Percentiles rank a stretch among this genome's conserved stretches.
Evolutionary conservation across 2,888 invertebrate species (phyloP).

Genomic region (Ophioninae sp.): DNA sequence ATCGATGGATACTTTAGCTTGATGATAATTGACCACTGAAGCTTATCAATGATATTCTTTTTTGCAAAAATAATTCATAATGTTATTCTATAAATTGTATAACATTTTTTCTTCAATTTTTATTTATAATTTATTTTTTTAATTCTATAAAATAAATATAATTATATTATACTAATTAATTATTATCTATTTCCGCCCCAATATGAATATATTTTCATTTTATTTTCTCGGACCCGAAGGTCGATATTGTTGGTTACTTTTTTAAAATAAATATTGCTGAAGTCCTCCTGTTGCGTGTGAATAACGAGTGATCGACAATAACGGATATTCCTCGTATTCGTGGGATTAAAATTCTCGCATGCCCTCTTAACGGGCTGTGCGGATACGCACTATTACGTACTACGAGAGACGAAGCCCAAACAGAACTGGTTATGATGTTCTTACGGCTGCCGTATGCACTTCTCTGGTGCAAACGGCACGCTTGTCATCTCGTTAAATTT

Average conservation of each 20-base stretch:
- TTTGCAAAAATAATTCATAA: too few relatives aligned
- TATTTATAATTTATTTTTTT: too few relatives aligned
- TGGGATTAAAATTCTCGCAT: not conserved
- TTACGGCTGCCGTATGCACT: not conserved
- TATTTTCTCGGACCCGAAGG: not conserved
- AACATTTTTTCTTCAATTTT: too few relatives aligned
- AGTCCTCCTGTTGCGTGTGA: not conserved
- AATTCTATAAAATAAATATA: too few relatives aligned
- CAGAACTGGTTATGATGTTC: constrained; percentile 17
- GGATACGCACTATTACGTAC: constrained; percentile 19
- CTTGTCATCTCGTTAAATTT: constrained; percentile 1
- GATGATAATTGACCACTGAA: too few relatives aligned
- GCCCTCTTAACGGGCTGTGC: constrained; percentile 10
- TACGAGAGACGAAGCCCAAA: constrained; percentile 20
- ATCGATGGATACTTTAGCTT: too few relatives aligned
- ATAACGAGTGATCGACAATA: not conserved
- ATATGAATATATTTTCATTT: not conserved
- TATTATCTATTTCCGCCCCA: too few relatives aligned
- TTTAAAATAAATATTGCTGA: not conserved
- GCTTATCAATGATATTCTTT: too few relatives aligned
- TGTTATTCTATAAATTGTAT: too few relatives aligned
- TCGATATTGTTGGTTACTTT: not conserved
- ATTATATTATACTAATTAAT: too few relatives aligned
- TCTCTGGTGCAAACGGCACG: not conserved
- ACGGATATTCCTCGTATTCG: not conserved